Evolutionary conservation across 2,888 invertebrate genomes (phyloP).

Genomic region (Sicus ferrugineus): DNA sequence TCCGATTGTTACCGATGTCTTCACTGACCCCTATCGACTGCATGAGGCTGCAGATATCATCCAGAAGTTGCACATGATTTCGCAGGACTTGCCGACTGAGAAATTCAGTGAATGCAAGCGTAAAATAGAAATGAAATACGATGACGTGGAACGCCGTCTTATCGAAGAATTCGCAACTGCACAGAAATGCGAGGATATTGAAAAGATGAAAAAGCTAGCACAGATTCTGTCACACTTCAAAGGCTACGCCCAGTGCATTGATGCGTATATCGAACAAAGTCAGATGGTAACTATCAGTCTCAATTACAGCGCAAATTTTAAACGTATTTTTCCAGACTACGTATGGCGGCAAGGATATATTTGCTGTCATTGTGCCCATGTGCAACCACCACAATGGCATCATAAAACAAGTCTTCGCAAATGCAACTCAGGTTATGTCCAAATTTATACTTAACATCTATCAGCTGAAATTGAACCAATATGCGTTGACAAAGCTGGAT

Average conservation of each 20-base stretch:
- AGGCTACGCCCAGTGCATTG: constrained; percentile 94
- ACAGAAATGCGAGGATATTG: constrained; percentile 83
- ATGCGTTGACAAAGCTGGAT: constrained; percentile 83
- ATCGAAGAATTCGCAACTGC: constrained; percentile 95
- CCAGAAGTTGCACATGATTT: constrained; percentile 93
- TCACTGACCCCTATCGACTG: constrained; percentile 79
- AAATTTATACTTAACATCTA: constrained; percentile 97
- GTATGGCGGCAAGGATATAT: constrained; percentile 87
- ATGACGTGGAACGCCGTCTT: constrained; percentile 85
- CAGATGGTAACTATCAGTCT: constrained; percentile 79
- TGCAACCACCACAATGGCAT: constrained; percentile 86
- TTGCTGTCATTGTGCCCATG: constrained; percentile 86
- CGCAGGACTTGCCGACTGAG: constrained; percentile 90
- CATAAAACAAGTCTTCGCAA: constrained; percentile 89
- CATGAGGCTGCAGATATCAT: constrained; percentile 97
- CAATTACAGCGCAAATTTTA: neutral
- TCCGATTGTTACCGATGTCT: constrained; percentile 83
- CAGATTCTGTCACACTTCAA: constrained; percentile 93
- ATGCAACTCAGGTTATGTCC: constrained; percentile 96
- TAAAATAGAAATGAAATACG: constrained; percentile 88
- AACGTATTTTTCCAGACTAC: constrained; percentile 71
- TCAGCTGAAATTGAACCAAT: constrained; percentile 86
- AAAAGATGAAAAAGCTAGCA: constrained; percentile 93
- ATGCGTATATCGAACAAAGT: constrained; percentile 96
- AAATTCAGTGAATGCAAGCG: constrained; percentile 86